Conservation (phyloP, 2,113 vertebrate genomes). For the Phoenicopterus ruber region DNA sequence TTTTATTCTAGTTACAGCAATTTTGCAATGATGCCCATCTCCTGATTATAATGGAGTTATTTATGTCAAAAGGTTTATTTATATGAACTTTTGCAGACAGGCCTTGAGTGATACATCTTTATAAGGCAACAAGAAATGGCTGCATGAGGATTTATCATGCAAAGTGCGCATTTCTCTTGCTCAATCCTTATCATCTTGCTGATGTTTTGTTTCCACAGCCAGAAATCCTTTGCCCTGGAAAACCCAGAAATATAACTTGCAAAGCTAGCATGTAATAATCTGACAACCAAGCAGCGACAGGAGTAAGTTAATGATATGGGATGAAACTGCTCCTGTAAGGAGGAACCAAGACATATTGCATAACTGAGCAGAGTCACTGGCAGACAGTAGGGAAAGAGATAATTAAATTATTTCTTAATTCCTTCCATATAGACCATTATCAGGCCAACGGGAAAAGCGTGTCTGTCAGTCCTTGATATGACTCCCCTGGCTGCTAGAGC, state of each 20-base stretch:
- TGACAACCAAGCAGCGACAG: neutral
- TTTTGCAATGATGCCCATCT: neutral
- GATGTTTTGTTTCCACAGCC: neutral
- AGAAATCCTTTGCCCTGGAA: neutral
- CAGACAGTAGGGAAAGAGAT: neutral
- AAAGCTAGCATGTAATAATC: neutral
- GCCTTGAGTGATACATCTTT: neutral
- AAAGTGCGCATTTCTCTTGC: neutral
- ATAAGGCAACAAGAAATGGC: neutral
- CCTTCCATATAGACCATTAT: neutral
- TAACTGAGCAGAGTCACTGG: neutral
- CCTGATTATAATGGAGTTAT: neutral
- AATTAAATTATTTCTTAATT: neutral
- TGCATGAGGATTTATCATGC: neutral
- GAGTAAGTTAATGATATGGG: neutral
- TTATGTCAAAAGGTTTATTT: neutral
- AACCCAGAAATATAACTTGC: neutral
- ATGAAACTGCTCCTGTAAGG: neutral
- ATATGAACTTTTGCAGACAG: neutral
- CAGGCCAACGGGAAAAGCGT: neutral
- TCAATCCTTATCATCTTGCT: neutral
- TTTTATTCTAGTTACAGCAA: neutral
- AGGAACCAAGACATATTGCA: neutral
- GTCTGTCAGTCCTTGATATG: neutral
- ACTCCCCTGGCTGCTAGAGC: neutral